phyloP scores from a whole-genome alignment of 2,113 vertebrate species.

The Lampris megalopsis region DNA sequence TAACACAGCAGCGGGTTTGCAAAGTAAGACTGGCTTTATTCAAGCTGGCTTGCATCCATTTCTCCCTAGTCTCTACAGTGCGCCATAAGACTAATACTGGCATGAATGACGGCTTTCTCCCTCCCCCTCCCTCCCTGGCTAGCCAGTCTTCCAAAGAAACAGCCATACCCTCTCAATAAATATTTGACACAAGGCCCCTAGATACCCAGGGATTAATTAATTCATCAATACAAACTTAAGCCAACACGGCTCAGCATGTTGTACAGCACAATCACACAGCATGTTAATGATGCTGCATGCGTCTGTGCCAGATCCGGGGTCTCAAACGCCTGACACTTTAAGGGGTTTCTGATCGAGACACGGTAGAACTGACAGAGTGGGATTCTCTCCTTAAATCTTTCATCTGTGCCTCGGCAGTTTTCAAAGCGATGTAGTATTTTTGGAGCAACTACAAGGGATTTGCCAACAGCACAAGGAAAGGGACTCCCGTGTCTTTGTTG shows the following conservation, averaged over 20 bases:
- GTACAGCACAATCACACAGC: slow-evolving; percentile 22
- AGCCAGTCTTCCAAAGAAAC: neutral
- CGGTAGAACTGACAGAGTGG: slow-evolving; percentile 5
- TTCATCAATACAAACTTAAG: slow-evolving; percentile 62
- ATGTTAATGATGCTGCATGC: slow-evolving; percentile 39
- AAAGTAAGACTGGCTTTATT: slow-evolving; percentile 15
- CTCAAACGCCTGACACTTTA: slow-evolving; percentile 1
- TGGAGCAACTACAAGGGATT: slow-evolving; percentile 10
- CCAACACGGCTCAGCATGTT: slow-evolving; percentile 27
- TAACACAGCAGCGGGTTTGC: neutral
- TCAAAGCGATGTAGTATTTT: neutral
- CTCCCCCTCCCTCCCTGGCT: slow-evolving; percentile 7
- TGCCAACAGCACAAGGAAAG: neutral
- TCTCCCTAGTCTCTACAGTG: slow-evolving; percentile 18
- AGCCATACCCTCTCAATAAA: slow-evolving; percentile 47
- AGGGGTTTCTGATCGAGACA: slow-evolving; percentile 39
- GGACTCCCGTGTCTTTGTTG: neutral
- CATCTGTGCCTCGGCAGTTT: slow-evolving; percentile 33
- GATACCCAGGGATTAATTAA: slow-evolving; percentile 63
- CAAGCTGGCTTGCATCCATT: slow-evolving; percentile 19
- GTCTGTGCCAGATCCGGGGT: slow-evolving; percentile 9
- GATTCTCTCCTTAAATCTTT: slow-evolving; percentile 33
- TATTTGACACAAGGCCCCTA: slow-evolving; percentile 59
- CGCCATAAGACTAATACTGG: slow-evolving; percentile 45
- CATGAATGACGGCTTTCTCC: slow-evolving; percentile 60